Conservation (phyloP, 2,113 vertebrate genomes). For the Paralichthys olivaceus region DNA sequence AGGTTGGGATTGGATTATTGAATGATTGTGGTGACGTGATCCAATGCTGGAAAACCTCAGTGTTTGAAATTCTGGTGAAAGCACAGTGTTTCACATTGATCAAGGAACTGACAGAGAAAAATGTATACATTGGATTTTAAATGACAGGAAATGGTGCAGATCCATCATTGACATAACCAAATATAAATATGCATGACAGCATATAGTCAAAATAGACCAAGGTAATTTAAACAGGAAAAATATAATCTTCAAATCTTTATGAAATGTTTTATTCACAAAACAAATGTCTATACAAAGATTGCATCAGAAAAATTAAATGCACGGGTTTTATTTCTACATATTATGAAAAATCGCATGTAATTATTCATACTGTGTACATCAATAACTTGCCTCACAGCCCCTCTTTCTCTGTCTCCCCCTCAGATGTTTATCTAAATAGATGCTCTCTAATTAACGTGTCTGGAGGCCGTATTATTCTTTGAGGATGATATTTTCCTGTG, state of each 20-base stretch:
- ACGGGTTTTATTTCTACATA: conserved; percentile 50
- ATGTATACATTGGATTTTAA: neutral
- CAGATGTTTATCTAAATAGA: conserved; percentile 90
- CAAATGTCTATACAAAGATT: conserved; percentile 4
- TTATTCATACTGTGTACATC: conserved; percentile 88
- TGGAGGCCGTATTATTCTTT: conserved; percentile 91
- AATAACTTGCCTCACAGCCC: conserved; percentile 86
- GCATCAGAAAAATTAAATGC: conserved; percentile 29
- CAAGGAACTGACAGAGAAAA: conserved; percentile 2
- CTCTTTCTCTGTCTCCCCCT: conserved; percentile 40
- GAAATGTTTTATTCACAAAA: neutral
- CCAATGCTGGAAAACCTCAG: neutral
- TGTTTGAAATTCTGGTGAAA: neutral
- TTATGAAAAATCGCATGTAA: conserved; percentile 65
- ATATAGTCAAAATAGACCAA: neutral
- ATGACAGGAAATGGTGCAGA: neutral
- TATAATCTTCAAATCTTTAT: neutral
- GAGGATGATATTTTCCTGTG: conserved; percentile 80
- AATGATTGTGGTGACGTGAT: too few relatives aligned
- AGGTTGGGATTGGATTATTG: too few relatives aligned
- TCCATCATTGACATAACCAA: neutral
- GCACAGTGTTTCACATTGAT: neutral
- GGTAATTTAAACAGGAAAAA: neutral
- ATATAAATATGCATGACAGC: neutral
- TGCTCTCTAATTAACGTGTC: conserved; percentile 93